phyloP scores from a whole-genome alignment of 2,888 invertebrate genomes.

The Ichneumon xanthorius region DNA sequence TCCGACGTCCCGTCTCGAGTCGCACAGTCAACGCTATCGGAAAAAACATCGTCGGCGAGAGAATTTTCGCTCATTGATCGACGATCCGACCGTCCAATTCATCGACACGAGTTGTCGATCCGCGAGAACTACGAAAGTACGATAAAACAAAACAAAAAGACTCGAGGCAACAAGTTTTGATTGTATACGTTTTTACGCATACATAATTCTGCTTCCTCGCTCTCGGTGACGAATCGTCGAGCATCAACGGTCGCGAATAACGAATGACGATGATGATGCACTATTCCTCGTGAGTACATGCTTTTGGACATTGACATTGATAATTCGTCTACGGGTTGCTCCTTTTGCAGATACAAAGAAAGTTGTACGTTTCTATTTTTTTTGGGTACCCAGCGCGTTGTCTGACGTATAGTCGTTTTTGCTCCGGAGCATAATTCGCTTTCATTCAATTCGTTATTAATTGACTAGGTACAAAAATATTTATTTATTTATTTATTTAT shows the following conservation, averaged over 20 bases:
- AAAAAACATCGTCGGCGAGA: not conserved
- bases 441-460: no score
- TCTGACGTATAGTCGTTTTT: no score
- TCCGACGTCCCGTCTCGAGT: not conserved
- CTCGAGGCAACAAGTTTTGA: constrained; percentile 8
- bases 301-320: no score
- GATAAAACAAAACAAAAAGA: not conserved
- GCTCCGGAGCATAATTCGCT: no score
- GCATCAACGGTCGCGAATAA: not conserved
- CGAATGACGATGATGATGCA: constrained; percentile 47
- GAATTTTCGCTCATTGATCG: not conserved
- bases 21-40: not conserved
- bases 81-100: not conserved
- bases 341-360: no score
- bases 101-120: not conserved
- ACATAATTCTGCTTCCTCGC: not conserved
- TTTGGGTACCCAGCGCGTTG: no score
- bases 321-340: no score
- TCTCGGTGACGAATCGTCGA: not conserved
- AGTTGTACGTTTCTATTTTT: no score
- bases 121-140: not conserved
- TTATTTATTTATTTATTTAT: no score
- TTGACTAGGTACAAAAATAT: no score
- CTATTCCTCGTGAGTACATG: constrained; percentile 42
- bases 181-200: not conserved